Conservation (phyloP, 2,113 vertebrate species). For the Gorsachius goisagi region DNA sequence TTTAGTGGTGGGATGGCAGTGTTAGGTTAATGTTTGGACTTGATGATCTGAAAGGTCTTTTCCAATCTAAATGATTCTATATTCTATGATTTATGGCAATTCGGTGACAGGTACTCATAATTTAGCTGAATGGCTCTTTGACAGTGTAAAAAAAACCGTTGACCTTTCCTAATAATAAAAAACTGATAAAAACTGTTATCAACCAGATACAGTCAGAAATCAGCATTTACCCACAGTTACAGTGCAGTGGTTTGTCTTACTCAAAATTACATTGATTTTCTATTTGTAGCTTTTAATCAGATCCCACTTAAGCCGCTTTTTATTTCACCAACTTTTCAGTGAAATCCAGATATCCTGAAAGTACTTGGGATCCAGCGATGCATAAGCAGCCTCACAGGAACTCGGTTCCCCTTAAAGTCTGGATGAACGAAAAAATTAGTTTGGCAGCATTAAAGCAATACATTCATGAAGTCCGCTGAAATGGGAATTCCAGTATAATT, state of each 20-base stretch:
- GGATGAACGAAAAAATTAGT: background rate
- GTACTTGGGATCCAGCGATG: background rate
- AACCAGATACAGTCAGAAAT: background rate
- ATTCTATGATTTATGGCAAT: background rate
- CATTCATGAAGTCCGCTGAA: constrained; percentile 30
- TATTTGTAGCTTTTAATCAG: background rate
- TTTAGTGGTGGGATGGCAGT: too few relatives aligned
- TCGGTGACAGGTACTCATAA: background rate
- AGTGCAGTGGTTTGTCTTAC: background rate
- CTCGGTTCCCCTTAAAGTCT: background rate
- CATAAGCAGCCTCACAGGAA: background rate
- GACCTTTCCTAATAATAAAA: background rate
- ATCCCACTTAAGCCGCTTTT: background rate
- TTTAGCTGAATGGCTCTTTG: background rate
- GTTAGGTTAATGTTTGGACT: too few relatives aligned
- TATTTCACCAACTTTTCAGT: background rate
- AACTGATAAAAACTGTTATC: background rate
- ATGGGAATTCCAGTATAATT: constrained; percentile 42
- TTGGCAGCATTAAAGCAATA: constrained; percentile 13
- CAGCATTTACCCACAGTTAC: background rate
- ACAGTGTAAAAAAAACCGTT: background rate
- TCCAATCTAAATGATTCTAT: too few relatives aligned
- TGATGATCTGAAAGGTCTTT: too few relatives aligned
- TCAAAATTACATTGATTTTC: background rate
- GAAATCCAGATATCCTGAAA: background rate